A percentile compares a stretch with the other conserved stretches of the same genome.
phyloP scores from a whole-genome alignment of 2,113 vertebrate genomes.

The Pimephales promelas region DNA sequence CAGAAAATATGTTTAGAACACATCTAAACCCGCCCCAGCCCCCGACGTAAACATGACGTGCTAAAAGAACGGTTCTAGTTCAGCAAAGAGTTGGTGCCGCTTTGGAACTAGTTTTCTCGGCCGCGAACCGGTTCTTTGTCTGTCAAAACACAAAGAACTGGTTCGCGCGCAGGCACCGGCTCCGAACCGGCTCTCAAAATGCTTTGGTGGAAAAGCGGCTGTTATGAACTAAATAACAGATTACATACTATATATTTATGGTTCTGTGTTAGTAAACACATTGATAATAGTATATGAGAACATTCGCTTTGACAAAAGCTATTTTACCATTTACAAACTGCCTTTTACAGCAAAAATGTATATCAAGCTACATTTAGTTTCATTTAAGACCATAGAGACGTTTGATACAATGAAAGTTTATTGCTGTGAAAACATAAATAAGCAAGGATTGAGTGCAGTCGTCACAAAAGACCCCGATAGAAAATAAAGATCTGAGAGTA shows the following conservation, averaged over 20 bases:
- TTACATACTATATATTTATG: not conserved
- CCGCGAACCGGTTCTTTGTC: no score
- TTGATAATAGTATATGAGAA: not conserved
- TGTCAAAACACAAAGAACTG: no score
- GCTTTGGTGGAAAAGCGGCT: no score
- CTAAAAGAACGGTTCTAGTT: no score
- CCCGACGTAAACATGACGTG: no score
- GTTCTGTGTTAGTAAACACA: not conserved
- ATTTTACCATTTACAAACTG: not conserved
- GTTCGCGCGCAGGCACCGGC: no score
- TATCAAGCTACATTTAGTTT: not conserved
- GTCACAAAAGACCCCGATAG: not conserved
- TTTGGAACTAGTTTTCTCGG: no score
- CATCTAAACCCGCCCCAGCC: no score
- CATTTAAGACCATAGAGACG: not conserved
- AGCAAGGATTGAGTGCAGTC: not conserved
- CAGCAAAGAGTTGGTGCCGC: no score
- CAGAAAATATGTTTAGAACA: no score
- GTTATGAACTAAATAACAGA: not conserved
- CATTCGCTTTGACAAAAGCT: not conserved
- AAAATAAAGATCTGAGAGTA: constrained; percentile 14
- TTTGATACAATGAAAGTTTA: constrained; percentile 53
- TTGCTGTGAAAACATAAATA: not conserved
- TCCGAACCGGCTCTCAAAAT: no score
- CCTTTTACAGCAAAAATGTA: not conserved